phyloP scores from a whole-genome alignment of 2,888 invertebrate species.

The Phanerotoma sp. region DNA sequence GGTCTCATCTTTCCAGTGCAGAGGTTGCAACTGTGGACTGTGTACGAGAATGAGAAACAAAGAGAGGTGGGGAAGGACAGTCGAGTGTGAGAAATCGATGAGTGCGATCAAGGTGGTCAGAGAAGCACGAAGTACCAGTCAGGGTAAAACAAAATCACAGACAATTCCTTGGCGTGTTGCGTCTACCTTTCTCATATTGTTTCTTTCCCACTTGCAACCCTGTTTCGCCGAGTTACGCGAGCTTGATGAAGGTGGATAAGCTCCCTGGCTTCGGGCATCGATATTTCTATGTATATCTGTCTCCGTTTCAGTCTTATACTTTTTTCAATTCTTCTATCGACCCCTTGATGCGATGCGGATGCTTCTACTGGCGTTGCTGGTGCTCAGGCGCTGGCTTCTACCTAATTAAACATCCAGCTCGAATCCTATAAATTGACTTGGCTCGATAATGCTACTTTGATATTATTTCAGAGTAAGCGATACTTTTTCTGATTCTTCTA shows the following conservation, averaged over 20 bases:
- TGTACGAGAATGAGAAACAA: conserved; percentile 1
- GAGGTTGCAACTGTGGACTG: background rate
- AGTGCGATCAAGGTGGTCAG: conserved; percentile 50
- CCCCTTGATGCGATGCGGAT: conserved; percentile 22
- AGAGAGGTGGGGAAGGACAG: conserved; percentile 23
- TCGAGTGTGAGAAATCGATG: conserved; percentile 54
- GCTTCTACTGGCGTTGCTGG: conserved; percentile 31
- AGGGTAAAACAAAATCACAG: conserved; percentile 53
- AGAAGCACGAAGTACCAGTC: conserved; percentile 30
- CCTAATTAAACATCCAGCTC: conserved; percentile 57
- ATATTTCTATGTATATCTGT: conserved; percentile 27
- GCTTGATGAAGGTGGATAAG: conserved; percentile 53
- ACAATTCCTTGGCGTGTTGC: conserved; percentile 52
- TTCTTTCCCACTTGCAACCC: conserved; percentile 15
- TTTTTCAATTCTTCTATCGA: conserved; percentile 14
- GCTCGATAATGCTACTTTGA: conserved; percentile 56
- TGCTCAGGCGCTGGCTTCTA: conserved; percentile 40
- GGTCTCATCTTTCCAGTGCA: conserved; percentile 4
- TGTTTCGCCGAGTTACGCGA: conserved; percentile 19
- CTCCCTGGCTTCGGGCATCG: conserved; percentile 25
- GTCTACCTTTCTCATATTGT: conserved; percentile 6
- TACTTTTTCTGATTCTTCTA: conserved; percentile 1
- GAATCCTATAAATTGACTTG: conserved; percentile 49
- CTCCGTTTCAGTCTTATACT: background rate
- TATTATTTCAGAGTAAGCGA: conserved; percentile 45